Conservation (phyloP, 2,888 invertebrate genomes). For the Drosophila trichaetosa region DNA sequence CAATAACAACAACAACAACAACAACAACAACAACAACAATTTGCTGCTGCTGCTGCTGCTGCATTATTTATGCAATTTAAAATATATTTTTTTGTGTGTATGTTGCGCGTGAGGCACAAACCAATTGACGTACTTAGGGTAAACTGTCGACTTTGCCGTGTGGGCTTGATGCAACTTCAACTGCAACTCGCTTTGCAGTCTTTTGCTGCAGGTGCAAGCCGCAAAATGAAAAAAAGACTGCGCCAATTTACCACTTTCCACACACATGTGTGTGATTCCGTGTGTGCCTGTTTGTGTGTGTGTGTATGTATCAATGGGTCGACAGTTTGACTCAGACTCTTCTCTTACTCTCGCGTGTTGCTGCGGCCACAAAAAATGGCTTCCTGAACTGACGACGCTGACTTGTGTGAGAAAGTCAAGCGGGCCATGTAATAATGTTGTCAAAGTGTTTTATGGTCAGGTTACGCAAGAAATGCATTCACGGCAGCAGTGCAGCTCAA, state of each 20-base stretch:
- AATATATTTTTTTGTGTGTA: conserved; percentile 44
- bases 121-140: conserved; percentile 79
- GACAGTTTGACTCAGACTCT: conserved; percentile 33
- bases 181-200: conserved; percentile 17
- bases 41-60: conserved; percentile 32
- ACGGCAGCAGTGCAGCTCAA: conserved; percentile 3
- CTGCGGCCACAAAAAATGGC: conserved; percentile 60
- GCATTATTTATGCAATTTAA: conserved; percentile 78
- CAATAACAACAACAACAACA: conserved; percentile 13
- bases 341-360: conserved; percentile 14
- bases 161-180: conserved; percentile 67
- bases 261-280: background rate
- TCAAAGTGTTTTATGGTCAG: conserved; percentile 75
- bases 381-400: conserved; percentile 67
- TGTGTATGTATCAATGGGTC: conserved; percentile 27
- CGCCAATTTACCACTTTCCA: conserved; percentile 65
- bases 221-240: conserved; percentile 27
- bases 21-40: conserved; percentile 31
- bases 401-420: conserved; percentile 77
- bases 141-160: conserved; percentile 54
- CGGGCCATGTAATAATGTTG: conserved; percentile 66
- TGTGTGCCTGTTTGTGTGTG: background rate
- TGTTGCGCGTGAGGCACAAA: conserved; percentile 49
- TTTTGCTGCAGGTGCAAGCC: conserved; percentile 64
- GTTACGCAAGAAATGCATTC: conserved; percentile 60